Evolutionary conservation across 2,888 invertebrate genomes (phyloP).

Genomic region (Melanophora roralis): DNA sequence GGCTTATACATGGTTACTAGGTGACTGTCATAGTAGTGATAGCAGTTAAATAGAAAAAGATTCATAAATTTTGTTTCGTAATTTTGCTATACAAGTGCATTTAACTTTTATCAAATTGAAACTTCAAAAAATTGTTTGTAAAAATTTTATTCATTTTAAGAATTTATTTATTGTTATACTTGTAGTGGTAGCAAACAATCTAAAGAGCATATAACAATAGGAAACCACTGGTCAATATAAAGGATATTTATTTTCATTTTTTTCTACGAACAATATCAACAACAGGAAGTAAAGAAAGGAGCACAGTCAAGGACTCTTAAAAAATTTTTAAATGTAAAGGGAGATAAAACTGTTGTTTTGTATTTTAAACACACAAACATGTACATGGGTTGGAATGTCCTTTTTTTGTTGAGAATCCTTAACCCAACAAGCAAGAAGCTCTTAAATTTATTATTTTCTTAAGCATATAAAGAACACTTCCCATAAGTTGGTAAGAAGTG

Average conservation of each 20-base stretch:
- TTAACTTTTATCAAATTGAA: conserved; percentile 15
- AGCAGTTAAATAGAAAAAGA: background rate
- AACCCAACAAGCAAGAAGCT: too few relatives aligned
- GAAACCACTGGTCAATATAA: conserved; percentile 42
- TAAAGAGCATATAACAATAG: background rate
- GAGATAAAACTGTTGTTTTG: conserved; percentile 42
- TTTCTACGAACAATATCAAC: background rate
- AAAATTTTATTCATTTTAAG: background rate
- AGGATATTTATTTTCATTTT: conserved; percentile 19
- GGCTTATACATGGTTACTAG: background rate
- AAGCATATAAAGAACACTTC: too few relatives aligned
- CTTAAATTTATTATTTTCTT: too few relatives aligned
- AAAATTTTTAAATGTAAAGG: background rate
- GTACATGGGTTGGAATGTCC: too few relatives aligned
- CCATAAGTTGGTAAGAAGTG: too few relatives aligned
- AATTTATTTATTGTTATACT: conserved; percentile 21
- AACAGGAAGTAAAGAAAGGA: conserved; percentile 28
- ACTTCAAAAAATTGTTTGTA: background rate
- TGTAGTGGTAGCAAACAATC: background rate
- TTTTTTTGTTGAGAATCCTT: too few relatives aligned
- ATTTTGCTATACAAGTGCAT: background rate
- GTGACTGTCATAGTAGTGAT: background rate
- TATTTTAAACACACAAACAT: too few relatives aligned
- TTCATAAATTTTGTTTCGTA: background rate
- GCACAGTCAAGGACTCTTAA: conserved; percentile 55